Percentiles rank a stretch among this genome's conserved stretches.
phyloP scores from a whole-genome alignment of 2,113 vertebrate genomes.

The Megalops atlanticus region DNA sequence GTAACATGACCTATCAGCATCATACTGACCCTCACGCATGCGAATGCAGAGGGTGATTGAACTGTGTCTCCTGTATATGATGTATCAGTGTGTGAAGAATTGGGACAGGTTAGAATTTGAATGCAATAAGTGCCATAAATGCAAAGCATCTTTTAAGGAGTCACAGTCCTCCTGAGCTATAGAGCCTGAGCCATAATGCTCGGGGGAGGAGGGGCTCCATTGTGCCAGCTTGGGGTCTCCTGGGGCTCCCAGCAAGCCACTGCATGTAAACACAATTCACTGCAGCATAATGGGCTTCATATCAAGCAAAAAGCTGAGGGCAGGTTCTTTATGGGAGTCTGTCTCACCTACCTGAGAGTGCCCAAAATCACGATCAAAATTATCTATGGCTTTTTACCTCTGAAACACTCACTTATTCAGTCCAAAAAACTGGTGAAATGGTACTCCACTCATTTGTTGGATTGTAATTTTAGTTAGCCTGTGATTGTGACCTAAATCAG shows the following conservation, averaged over 20 bases:
- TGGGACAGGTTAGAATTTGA: too few relatives aligned
- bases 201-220: neutral
- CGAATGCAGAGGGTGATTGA: too few relatives aligned
- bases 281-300: constrained; percentile 8
- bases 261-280: constrained; percentile 19
- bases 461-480: neutral
- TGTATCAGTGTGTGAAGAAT: too few relatives aligned
- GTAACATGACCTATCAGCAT: too few relatives aligned
- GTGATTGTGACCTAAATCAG: neutral
- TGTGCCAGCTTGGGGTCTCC: neutral
- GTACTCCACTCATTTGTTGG: neutral
- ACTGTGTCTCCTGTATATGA: too few relatives aligned
- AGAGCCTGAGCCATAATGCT: neutral
- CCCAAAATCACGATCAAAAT: neutral
- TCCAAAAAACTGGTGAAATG: too few relatives aligned
- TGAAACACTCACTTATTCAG: neutral
- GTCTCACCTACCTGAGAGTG: neutral
- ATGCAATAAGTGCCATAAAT: too few relatives aligned
- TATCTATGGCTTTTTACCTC: neutral
- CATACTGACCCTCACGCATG: too few relatives aligned
- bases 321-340: neutral
- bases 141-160: neutral
- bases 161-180: neutral
- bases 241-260: neutral
- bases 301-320: neutral